Base-by-base conservation (phyloP, 2,113 vertebrate species). In the Ranitomeya imitator region DNA sequence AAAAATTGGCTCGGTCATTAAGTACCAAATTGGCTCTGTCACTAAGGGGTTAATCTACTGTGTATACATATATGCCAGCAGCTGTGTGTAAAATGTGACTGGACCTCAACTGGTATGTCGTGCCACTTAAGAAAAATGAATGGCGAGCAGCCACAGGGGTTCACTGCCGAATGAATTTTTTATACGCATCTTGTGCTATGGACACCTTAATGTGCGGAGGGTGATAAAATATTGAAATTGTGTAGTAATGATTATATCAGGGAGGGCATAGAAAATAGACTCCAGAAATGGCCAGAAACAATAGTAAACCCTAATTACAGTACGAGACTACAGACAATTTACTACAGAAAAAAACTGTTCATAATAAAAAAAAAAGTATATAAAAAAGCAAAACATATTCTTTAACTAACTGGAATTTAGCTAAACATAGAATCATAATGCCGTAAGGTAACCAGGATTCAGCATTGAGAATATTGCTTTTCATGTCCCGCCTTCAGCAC, bases 121-220 rank as follows among this genome's bases (percentile, higher is more conserved):
- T 63, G 45, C 45, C n/a, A 83, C 81, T 83, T 83, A 84, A 71
- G n/a, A 84, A 84, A 84, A 84, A 84, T 84, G 82, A 84, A 84
- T 84, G 52, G n/a, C 12, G 12, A 52, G n/a, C 21, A 52, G 37
- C 65, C 37, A 69, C 65, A 54, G 82, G 82, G 82, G 82, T 55
- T 71, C 82, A 51, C 82, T 54, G 65, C n/a, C 54, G 63, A 23
- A 84, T 84, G 51, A 84, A 84, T 84, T 26, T 84, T 84, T 84
- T 84, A 84, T 84, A 54, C 54, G 81, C 61, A 45, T 83, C 81
- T 52, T 26, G 63, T 55, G 51, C 71, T 69, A 45, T 71, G 82
- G 23, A 71, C 82, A 84, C 65, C 82, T 69, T 71, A 84, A 84
- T 84, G 82, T 55, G 63, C 14, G 26, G 67, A 71, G 6, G 26